Evolutionary conservation across 2,888 invertebrate genomes (phyloP), one percentile per base, ranked within the genome.

Genomic region (Parochlus steinenii): DNA sequence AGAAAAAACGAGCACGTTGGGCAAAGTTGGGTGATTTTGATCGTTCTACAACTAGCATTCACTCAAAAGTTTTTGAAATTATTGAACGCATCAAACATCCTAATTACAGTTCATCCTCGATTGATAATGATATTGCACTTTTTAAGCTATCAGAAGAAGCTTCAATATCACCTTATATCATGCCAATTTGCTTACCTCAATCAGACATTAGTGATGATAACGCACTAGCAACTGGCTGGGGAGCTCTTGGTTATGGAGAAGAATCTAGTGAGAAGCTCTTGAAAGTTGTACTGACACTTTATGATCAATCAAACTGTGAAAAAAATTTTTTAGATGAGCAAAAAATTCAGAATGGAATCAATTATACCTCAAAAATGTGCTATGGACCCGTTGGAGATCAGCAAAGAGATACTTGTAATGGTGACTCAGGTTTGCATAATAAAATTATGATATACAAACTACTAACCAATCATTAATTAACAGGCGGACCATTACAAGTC

Each of bases 311-410:
- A n/a, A n/a, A n/a, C n/a, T n/a, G n/a, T n/a, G n/a, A n/a, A n/a
- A n/a, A n/a, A n/a, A n/a, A n/a, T n/a, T n/a, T n/a, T n/a, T 10
- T n/a, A 10, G 23, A n/a, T 4, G 16, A 29, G 20, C 6, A 25
- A 10, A 28, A 26, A 19, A 7, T 42, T 6, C 6, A 12, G 6
- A 10, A 36, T 15, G 42, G 42, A 2, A 40, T 42, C 22, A 16
- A 12, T 6, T 20, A 33, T 3, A 25, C 32, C 4, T 28, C 32
- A 15, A 37, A 39, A 39, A 11, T 42, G 12, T 42, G 42, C 33
- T 37, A 36, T 7, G 42, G 40, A 17, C 33, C 37, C n/a, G n/a
- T n/a, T 2, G 18, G 23, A 14, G 33, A n/a, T 2, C 17, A 28
- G 25, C 14, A n/a, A n/a, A n/a, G n/a, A n/a, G n/a, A n/a, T n/a